Evolutionary conservation across 2,797 vertebrate species (phyloP).

Genomic region (Anguilla megastoma): DNA sequence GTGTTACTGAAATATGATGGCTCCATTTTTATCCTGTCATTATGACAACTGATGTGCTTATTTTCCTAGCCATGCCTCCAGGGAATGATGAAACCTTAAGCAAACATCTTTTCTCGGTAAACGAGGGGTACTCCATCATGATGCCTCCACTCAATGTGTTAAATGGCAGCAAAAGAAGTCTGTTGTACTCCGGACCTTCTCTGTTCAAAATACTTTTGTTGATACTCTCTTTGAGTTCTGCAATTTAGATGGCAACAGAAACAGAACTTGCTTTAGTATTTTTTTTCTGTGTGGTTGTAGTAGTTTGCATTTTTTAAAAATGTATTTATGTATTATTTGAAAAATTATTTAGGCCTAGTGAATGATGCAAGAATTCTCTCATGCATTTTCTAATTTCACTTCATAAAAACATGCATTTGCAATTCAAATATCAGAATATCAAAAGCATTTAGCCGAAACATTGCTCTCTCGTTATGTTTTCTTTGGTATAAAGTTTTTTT

Average conservation of each 20-base stretch:
- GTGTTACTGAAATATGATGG: slow-evolving; percentile 99
- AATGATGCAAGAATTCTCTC: background rate
- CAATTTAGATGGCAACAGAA: slow-evolving; percentile 32
- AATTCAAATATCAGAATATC: background rate
- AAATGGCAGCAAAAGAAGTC: slow-evolving; percentile 71
- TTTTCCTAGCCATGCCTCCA: slow-evolving; percentile 87
- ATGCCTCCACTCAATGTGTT: slow-evolving; percentile 70
- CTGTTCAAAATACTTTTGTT: slow-evolving; percentile 41
- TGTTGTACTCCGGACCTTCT: slow-evolving; percentile 42
- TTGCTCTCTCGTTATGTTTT: background rate
- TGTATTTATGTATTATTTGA: background rate
- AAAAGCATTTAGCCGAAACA: background rate
- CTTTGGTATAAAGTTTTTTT: background rate
- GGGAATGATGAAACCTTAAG: slow-evolving; percentile 98
- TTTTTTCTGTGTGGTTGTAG: background rate
- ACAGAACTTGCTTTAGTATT: background rate
- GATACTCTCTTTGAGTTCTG: slow-evolving; percentile 25
- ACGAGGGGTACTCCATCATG: slow-evolving; percentile 89
- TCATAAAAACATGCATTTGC: background rate
- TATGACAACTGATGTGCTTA: slow-evolving; percentile 99
- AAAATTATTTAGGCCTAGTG: background rate
- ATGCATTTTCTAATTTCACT: background rate
- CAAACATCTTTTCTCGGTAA: slow-evolving; percentile 91
- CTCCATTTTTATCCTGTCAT: slow-evolving; percentile 99
- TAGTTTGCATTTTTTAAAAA: background rate